phyloP scores from a whole-genome alignment of 1,140 invertebrate species.

The Aphaenogaster floridana region DNA sequence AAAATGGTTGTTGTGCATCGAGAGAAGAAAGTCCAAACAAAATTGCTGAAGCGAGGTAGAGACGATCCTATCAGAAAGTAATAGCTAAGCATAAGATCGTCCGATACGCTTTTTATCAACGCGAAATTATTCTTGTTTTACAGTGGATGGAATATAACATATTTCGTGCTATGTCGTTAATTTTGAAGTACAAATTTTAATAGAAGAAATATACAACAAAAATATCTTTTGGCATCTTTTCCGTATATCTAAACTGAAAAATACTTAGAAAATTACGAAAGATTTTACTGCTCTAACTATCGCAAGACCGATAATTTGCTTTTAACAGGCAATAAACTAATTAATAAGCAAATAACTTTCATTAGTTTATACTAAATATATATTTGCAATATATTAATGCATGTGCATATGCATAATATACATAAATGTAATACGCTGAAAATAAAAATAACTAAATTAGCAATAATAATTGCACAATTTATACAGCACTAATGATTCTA shows the following conservation, averaged over 20 bases:
- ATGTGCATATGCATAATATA: not conserved
- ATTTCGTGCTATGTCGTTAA: not conserved
- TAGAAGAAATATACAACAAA: not conserved
- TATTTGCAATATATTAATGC: not conserved
- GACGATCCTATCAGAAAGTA: not conserved
- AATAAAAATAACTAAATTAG: constrained; percentile 47
- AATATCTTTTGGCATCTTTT: not conserved
- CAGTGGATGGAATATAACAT: not conserved
- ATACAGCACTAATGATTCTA: constrained; percentile 30
- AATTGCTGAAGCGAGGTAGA: not conserved
- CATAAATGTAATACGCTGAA: constrained; percentile 15
- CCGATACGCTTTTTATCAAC: not conserved
- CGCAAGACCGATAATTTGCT: not conserved
- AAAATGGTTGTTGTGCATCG: not conserved
- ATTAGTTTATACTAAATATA: constrained; percentile 3
- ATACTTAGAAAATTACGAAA: not conserved
- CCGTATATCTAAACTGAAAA: not conserved
- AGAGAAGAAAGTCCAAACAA: not conserved
- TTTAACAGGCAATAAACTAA: not conserved
- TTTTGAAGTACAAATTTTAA: not conserved
- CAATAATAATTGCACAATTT: constrained; percentile 38
- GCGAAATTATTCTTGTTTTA: not conserved
- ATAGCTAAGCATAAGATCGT: not conserved
- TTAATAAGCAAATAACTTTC: not conserved
- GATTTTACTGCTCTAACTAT: not conserved